phyloP scores from a whole-genome alignment of 2,113 vertebrate genomes.

The Daphoenositta chrysoptera region DNA sequence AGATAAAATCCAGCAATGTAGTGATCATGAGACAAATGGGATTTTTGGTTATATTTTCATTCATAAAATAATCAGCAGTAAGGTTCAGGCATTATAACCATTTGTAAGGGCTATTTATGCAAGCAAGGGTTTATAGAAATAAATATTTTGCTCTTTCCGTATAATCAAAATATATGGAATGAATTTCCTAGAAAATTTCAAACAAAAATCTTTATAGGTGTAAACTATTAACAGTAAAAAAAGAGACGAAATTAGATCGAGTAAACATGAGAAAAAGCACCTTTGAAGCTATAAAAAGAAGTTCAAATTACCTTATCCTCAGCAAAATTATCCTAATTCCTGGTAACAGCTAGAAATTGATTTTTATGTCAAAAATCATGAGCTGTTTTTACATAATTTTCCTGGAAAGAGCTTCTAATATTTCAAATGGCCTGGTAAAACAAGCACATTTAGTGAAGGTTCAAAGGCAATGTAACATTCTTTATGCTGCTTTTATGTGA shows the following conservation, averaged over 20 bases:
- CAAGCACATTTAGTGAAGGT: neutral
- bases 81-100: neutral
- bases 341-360: neutral
- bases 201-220: neutral
- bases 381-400: neutral
- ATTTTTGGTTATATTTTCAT: neutral
- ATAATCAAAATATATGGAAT: neutral
- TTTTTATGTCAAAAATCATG: neutral
- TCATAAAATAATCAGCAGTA: neutral
- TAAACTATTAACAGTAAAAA: neutral
- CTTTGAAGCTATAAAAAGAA: neutral
- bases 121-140: neutral
- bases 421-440: neutral
- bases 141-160: neutral
- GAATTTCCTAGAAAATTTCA: neutral
- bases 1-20: neutral
- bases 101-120: neutral
- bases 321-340: neutral
- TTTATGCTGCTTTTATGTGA: neutral
- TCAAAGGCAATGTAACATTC: neutral
- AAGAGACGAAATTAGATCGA: neutral
- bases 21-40: neutral
- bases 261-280: neutral
- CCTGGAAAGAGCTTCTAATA: slow-evolving; percentile 14
- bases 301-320: neutral